Base-by-base conservation (phyloP, 2,113 vertebrate genomes). In the Aspiorhynchus laticeps region DNA sequence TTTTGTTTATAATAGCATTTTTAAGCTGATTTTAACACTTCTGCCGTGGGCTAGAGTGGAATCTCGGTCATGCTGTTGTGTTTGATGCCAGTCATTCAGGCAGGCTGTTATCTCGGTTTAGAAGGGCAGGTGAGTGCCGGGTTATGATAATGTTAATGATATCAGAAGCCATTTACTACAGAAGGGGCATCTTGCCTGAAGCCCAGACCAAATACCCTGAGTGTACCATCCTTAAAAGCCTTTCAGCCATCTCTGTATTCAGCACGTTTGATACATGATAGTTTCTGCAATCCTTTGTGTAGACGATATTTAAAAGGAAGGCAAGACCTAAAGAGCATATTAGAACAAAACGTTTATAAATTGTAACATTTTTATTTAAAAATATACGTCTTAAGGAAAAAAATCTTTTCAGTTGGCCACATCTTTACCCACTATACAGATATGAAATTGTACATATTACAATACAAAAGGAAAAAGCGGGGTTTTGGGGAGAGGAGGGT, bases 361-460 rank as follows among this genome's bases (percentile, higher is more conserved):
- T 93, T 93, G 91, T 93, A 95, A 93, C 89, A 94, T 94, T 95
- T 84, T 95, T 95, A 94, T 95, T 95, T 93, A 95, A 95, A 96
- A 95, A 94, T 95, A 95, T 95, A 95, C 91, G 92, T 94, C 92
- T 95, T 94, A 88, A 94, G 91, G 93, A 89, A 91, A 92, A 92
- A 88, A 90, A 80, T 63, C 71, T 86, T 89, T 89, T 90, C 87
- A 91, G 92, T 94, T 94, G 94, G 93, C 94, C 94, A 94, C 95
- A 95, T 94, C 92, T 94, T 90, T 93, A 93, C 92, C 93, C 94
- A 95, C 94, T 96, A 94, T 95, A 96, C 94, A 95, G 88, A 95
- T 95, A 95, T 95, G 94, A 95, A 95, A 95, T 93, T 93, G 86
- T 95, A 95, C 94, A 95, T 94, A 86, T 92, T 94, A 95, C 94